Conservation (phyloP, 2,888 invertebrate genomes). For the Lasius platythorax region DNA sequence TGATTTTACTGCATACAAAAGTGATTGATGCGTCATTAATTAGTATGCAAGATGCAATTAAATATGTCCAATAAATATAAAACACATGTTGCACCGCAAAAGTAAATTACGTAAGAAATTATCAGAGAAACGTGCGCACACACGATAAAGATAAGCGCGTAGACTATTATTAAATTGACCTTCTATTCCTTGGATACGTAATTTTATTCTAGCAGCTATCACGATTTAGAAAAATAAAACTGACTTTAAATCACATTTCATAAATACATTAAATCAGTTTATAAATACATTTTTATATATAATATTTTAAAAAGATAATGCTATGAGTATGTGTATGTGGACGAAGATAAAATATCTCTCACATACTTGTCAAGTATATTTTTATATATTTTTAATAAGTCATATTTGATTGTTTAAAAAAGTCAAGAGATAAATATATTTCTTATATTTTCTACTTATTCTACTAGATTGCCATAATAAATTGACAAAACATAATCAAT, state of each 20-base stretch:
- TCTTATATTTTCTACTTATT: background rate
- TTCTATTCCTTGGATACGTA: slow-evolving; percentile 25
- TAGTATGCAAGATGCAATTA: background rate
- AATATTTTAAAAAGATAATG: slow-evolving; percentile 1
- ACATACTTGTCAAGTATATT: background rate
- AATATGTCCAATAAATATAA: background rate
- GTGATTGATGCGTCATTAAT: background rate
- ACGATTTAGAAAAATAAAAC: slow-evolving; percentile 1
- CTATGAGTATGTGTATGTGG: background rate
- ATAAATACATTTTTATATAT: background rate
- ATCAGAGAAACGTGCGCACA: slow-evolving; percentile 56
- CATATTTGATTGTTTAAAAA: background rate
- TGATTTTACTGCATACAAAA: background rate
- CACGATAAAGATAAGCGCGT: background rate
- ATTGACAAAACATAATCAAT: background rate
- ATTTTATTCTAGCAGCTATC: slow-evolving; percentile 22
- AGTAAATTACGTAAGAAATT: slow-evolving; percentile 55
- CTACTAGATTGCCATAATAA: background rate
- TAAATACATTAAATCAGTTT: background rate
- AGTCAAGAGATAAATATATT: background rate
- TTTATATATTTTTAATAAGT: background rate
- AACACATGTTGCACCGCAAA: background rate
- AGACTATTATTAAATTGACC: slow-evolving; percentile 9
- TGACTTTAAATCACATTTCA: background rate
- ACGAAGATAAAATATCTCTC: background rate